A percentile compares a stretch with the other conserved stretches of the same genome.
Evolutionary conservation across 2,797 vertebrate species (phyloP).

Genomic region (Fistularia tabacaria): DNA sequence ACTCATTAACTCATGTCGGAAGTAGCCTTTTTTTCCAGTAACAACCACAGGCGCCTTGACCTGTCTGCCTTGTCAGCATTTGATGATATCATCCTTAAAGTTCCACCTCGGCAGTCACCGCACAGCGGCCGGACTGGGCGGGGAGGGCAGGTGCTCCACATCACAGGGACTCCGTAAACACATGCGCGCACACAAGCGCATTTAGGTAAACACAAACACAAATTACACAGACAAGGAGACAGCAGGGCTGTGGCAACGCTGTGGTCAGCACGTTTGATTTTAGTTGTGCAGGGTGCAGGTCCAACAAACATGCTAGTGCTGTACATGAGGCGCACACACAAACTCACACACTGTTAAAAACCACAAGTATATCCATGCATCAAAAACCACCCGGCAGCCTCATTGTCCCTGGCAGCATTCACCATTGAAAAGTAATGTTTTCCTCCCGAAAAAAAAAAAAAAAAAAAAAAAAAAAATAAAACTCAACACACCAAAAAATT

Average conservation of each 20-base stretch:
- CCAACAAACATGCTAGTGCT: slow-evolving; percentile 48
- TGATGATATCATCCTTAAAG: slow-evolving; percentile 68
- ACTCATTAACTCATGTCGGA: slow-evolving; percentile 3
- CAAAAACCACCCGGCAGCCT: slow-evolving; percentile 49
- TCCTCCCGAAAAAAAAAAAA: too few relatives aligned
- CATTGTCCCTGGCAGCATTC: slow-evolving; percentile 58
- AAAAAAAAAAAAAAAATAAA: too few relatives aligned
- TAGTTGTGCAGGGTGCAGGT: slow-evolving; percentile 36
- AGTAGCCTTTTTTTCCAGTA: slow-evolving; percentile 36
- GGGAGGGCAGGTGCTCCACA: slow-evolving; percentile 63
- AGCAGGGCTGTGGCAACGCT: slow-evolving; percentile 26
- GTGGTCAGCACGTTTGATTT: slow-evolving; percentile 38
- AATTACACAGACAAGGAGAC: slow-evolving; percentile 44
- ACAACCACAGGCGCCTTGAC: slow-evolving; percentile 63
- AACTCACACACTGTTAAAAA: slow-evolving; percentile 24
- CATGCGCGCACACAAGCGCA: slow-evolving; percentile 5
- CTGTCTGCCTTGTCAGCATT: slow-evolving; percentile 63
- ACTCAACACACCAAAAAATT: too few relatives aligned
- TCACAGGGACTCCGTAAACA: slow-evolving; percentile 45
- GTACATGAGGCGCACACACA: slow-evolving; percentile 15
- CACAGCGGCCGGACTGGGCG: slow-evolving; percentile 40
- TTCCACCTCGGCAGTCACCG: slow-evolving; percentile 49
- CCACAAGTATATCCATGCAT: slow-evolving; percentile 46
- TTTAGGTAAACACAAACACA: slow-evolving; percentile 4
- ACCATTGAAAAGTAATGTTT: slow-evolving; percentile 44